Base-by-base conservation (phyloP, 2,888 invertebrate genomes). In the Leucophenga montana region DNA sequence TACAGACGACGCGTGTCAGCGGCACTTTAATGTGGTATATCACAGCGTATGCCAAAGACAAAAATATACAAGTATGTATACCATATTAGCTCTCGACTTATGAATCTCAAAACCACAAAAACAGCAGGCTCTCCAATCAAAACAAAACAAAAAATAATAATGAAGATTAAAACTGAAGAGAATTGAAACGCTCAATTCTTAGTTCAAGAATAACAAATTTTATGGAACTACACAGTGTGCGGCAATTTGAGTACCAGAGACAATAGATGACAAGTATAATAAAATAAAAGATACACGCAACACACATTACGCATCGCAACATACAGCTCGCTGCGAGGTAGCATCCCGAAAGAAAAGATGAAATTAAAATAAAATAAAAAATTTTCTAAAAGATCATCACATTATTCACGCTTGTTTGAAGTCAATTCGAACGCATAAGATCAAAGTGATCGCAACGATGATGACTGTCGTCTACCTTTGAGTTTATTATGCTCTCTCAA, bases 371-470 rank as follows among this genome's bases (percentile, higher is more conserved):
- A 48, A 46, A n/a, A n/a, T n/a, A n/a, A n/a, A n/a, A 64, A 77
- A 74, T 74, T 70, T 75, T 59, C 54, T 68, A 70, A 73, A 77
- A 73, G 75, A 77, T 79, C 78, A 70, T 62, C 59, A 71, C 73
- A 81, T 81, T 82, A 79, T 81, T 82, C 74, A 82, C 83, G 83
- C 80, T 82, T 79, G 72, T 77, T 78, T 82, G 81, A 75, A 75
- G 78, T 75, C 79, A 77, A 83, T 81, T 81, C 72, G 74, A 74
- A 76, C 77, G 75, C 74, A 74, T 70, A 70, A 75, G 77, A 81
- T 80, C 76, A 75, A 75, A 75, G 62, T 48, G 62, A 22, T 22
- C 22, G 8, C 13, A 4, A 2, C 14, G 50, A 5, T 8, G n/a
- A n/a, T 39, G 39, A 11, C 39, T 11, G 39, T 39, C 39, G 39